These are phyloP conservation scores for Mico argentatus DNA, from an alignment of 2,797 vertebrate genomes.

Conservation along the genomic window DNA sequence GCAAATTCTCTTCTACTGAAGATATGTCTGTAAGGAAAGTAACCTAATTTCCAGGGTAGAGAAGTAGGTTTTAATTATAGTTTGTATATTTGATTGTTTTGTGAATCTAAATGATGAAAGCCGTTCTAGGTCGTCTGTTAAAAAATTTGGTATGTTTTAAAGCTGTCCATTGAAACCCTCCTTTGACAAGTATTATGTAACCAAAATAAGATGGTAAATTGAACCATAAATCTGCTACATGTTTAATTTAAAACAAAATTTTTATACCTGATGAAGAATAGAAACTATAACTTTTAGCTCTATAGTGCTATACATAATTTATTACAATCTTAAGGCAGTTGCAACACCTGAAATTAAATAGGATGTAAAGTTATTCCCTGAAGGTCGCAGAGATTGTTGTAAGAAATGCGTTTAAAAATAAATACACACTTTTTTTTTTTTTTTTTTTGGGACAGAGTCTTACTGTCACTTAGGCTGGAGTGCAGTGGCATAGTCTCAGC, in stretches of 20 bases:
- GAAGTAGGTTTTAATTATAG: background rate
- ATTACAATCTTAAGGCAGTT: slow-evolving; percentile 57
- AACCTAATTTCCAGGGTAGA: background rate
- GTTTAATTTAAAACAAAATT: slow-evolving; percentile 49
- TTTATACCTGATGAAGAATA: slow-evolving; percentile 24
- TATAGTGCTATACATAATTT: slow-evolving; percentile 60
- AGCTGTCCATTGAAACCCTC: background rate
- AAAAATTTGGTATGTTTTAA: slow-evolving; percentile 52
- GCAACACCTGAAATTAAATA: slow-evolving; percentile 74
- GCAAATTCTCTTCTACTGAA: background rate
- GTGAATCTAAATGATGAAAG: background rate
- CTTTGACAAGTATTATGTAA: background rate
- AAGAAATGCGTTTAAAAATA: slow-evolving; percentile 62
- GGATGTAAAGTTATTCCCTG: slow-evolving; percentile 74
- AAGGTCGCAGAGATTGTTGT: slow-evolving; percentile 41
- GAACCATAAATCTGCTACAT: background rate
- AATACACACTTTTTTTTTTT: background rate
- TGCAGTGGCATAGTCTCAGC: too few species aligned
- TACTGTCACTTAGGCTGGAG: too few species aligned
- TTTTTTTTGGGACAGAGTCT: too few species aligned
- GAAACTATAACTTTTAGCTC: slow-evolving; percentile 17
- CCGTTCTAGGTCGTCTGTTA: background rate
- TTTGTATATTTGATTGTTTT: background rate
- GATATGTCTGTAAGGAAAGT: background rate
- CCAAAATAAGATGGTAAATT: slow-evolving; percentile 22